Evolutionary conservation across 2,888 invertebrate genomes (phyloP).

Genomic region (Acleris emargana): DNA sequence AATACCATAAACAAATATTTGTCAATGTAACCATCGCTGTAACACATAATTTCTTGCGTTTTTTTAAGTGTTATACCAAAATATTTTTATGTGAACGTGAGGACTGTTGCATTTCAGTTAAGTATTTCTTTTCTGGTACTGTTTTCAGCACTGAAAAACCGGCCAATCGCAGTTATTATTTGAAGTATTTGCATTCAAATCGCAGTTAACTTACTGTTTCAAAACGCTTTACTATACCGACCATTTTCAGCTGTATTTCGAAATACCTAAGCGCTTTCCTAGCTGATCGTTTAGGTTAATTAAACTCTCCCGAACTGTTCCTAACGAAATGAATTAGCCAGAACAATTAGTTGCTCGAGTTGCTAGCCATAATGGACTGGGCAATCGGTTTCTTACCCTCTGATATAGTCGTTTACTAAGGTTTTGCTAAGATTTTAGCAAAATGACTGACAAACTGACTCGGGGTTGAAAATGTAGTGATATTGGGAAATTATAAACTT

Average conservation of each 20-base stretch:
- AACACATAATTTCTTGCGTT: too few relatives aligned
- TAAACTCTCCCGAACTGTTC: constrained; percentile 27
- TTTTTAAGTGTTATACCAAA: too few relatives aligned
- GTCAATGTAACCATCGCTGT: too few relatives aligned
- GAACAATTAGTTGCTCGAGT: constrained; percentile 15
- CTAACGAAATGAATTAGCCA: constrained; percentile 28
- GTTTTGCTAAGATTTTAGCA: background rate
- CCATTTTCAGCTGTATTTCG: constrained; percentile 3
- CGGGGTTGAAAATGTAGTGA: too few relatives aligned
- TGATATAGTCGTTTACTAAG: background rate
- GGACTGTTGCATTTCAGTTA: too few relatives aligned
- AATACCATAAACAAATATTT: too few relatives aligned
- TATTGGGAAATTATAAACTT: too few relatives aligned
- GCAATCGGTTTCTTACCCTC: constrained; percentile 12
- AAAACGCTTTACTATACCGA: background rate
- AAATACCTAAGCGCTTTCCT: constrained; percentile 6
- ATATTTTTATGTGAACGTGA: too few relatives aligned
- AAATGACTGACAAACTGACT: too few relatives aligned
- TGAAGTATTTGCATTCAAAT: background rate
- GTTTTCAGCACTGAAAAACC: too few relatives aligned
- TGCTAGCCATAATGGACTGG: constrained; percentile 14
- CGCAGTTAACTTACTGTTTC: constrained; percentile 4
- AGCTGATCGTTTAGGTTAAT: constrained; percentile 19
- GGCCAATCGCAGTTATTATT: background rate
- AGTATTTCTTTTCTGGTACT: too few relatives aligned